phyloP scores from a whole-genome alignment of 1,140 invertebrate genomes.

The Leptinotarsa texana region DNA sequence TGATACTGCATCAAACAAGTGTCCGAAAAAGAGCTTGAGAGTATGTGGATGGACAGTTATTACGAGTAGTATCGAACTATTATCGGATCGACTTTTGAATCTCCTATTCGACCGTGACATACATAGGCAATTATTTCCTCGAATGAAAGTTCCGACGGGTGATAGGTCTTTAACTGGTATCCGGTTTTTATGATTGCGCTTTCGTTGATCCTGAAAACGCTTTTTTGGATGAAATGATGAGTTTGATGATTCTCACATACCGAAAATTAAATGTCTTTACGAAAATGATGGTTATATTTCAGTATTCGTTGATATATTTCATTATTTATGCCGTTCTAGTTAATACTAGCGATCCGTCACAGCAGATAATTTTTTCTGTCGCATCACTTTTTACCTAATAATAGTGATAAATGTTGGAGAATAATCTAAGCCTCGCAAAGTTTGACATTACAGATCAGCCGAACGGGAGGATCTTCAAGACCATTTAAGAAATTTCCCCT shows the following conservation, averaged over 20 bases:
- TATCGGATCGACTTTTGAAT: slow-evolving; percentile 5
- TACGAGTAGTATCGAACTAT: not conserved
- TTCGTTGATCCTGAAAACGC: not conserved
- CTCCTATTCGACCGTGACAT: not conserved
- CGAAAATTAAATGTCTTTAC: no score
- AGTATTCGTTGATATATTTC: no score
- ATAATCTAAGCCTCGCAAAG: no score
- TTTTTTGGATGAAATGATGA: not conserved
- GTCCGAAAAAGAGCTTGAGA: not conserved
- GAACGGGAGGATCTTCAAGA: no score
- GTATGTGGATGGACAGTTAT: not conserved
- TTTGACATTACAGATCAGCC: no score
- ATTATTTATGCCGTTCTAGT: no score
- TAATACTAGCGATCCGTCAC: no score
- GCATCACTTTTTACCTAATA: no score
- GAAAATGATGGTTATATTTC: no score
- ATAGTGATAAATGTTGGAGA: no score
- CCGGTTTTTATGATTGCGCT: slow-evolving; percentile 1
- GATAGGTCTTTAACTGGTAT: slow-evolving; percentile 1
- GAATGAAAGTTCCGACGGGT: not conserved
- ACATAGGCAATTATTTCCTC: not conserved
- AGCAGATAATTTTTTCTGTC: no score
- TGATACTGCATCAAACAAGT: slow-evolving; percentile 17
- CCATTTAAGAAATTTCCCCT: no score
- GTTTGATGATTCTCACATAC: not conserved